Evolutionary conservation across 53 echinoderm and acorn worm genomes (phyloP).

Genomic region (Luidia sarsii): DNA sequence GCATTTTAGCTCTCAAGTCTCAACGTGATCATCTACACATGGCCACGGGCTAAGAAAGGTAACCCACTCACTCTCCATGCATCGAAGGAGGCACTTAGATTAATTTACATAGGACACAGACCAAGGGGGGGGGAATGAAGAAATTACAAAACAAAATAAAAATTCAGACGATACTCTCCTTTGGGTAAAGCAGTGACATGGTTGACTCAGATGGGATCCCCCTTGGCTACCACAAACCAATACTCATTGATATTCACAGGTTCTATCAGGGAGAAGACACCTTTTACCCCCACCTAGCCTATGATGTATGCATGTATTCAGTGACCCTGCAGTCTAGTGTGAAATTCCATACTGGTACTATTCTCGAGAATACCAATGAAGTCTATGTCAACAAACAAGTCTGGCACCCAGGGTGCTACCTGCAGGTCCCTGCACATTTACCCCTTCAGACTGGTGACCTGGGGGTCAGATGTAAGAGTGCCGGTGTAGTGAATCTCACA

Average conservation of each 20-base stretch:
- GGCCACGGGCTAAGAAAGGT: background rate
- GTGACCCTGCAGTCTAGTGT: slow-evolving; percentile 26
- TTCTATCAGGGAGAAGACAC: background rate
- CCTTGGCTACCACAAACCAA: slow-evolving; percentile 3
- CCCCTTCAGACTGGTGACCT: slow-evolving; percentile 11
- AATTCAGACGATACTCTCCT: slow-evolving; percentile 19
- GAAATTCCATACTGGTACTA: slow-evolving; percentile 28
- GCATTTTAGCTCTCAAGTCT: too few relatives aligned
- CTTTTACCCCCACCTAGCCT: background rate
- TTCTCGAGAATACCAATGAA: slow-evolving; percentile 13
- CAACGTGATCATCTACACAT: background rate
- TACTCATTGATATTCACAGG: slow-evolving; percentile 49
- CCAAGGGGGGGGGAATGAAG: too few relatives aligned
- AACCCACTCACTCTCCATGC: background rate
- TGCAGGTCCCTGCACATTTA: too few relatives aligned
- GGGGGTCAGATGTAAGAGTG: background rate
- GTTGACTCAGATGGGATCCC: slow-evolving; percentile 11
- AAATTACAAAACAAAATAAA: too few relatives aligned
- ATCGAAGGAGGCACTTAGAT: slow-evolving; percentile 1
- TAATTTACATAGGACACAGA: too few relatives aligned
- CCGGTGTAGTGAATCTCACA: slow-evolving; percentile 26
- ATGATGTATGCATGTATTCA: slow-evolving; percentile 29
- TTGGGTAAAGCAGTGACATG: background rate
- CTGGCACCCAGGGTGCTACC: slow-evolving; percentile 24
- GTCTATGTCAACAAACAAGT: slow-evolving; percentile 23